phyloP scores from a whole-genome alignment of 2,113 vertebrate species.

The Seriola rivoliana region DNA sequence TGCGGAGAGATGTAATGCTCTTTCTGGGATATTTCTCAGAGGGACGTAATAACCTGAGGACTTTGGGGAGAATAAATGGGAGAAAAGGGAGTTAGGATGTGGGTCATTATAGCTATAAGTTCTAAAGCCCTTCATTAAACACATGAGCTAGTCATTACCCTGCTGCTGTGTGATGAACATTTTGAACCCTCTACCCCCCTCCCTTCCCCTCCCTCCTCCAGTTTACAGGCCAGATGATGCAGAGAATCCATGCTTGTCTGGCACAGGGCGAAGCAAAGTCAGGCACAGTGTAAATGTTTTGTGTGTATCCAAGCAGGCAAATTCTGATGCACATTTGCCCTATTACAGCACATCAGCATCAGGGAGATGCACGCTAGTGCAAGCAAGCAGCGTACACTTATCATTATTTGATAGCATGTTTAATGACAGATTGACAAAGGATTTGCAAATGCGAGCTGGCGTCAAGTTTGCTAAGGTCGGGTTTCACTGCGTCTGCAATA shows the following conservation, averaged over 20 bases:
- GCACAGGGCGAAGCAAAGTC: slow-evolving; percentile 90
- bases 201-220: slow-evolving; percentile 63
- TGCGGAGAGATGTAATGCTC: slow-evolving; percentile 42
- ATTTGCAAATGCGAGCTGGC: slow-evolving; percentile 95
- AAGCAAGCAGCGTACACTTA: slow-evolving; percentile 92
- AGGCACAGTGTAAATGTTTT: slow-evolving; percentile 94
- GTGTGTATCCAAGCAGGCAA: slow-evolving; percentile 94
- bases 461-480: slow-evolving; percentile 91
- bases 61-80: slow-evolving; percentile 75
- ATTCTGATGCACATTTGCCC: slow-evolving; percentile 94
- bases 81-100: slow-evolving; percentile 75
- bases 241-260: slow-evolving; percentile 88
- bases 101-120: slow-evolving; percentile 81
- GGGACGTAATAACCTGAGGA: slow-evolving; percentile 74
- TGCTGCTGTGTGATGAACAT: slow-evolving; percentile 79
- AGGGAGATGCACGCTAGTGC: slow-evolving; percentile 88
- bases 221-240: slow-evolving; percentile 86
- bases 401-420: slow-evolving; percentile 99
- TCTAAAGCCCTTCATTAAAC: slow-evolving; percentile 82
- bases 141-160: slow-evolving; percentile 80
- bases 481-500: slow-evolving; percentile 90
- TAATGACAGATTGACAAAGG: slow-evolving; percentile 98
- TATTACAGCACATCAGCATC: slow-evolving; percentile 96
- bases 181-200: slow-evolving; percentile 64
- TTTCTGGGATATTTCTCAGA: slow-evolving; percentile 67